Base-by-base conservation (phyloP, 2,888 invertebrate genomes). In the Acholoe squamosa region DNA sequence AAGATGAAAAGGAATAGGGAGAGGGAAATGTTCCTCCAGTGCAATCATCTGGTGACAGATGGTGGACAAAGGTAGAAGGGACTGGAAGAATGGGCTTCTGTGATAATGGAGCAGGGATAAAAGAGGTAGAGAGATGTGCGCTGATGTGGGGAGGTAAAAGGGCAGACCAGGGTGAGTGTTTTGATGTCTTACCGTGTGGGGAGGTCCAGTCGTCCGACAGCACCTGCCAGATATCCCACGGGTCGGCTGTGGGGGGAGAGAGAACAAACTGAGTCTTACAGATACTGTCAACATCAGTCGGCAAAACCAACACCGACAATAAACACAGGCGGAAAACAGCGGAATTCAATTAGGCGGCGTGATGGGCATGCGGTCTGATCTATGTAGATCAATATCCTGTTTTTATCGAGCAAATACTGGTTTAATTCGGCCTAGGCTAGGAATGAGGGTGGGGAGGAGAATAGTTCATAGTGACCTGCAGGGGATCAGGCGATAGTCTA, bases 191-290 rank as follows among this genome's bases (percentile, higher is more conserved):
- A 91, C 91, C 91, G 34, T 88, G 28, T 5, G 91, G 91, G 33
- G 91, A 91, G 31, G 91, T 89, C 91, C 91, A 91, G 54, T 91
- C 91, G 80, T 91, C 89, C 22, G 89, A 89, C n/a, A 91, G 56
- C 54, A 91, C 76, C 34, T 54, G 54, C 91, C 91, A 91, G 33
- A 91, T 77, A 12, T 56, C 67, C 89, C 89, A 89, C 61, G 89
- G 56, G 61, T 61, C 89, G 31, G 80, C 80, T 80, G 80, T 34
- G 22, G 80, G n/a, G 80, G 33, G 80, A 80, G 80, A 80, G 80
- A 34, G 80, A 43, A 43, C 28, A 71, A 71, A 71, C 71, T 16
- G 19, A 61, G 61, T 61, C 61, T 61, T 19, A 61, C 61, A 61
- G 61, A 80, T 16, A 80, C 34, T 22, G 80, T 80, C 80, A 80